Evolutionary conservation across 92 coral and sea anemone genomes (phyloP).

Genomic region (Palythoa grandiflora): DNA sequence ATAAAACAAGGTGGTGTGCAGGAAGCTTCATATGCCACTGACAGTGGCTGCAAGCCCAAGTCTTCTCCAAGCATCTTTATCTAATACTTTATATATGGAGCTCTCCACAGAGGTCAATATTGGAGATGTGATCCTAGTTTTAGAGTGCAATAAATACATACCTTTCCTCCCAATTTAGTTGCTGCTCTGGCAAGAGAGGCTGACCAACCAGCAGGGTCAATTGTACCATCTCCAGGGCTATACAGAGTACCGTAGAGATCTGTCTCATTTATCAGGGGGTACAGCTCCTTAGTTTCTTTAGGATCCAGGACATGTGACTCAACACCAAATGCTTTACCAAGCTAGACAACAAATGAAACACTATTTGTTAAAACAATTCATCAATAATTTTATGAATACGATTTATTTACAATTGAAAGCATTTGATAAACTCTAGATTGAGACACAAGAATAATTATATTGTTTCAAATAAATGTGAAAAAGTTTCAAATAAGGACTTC

Average conservation of each 20-base stretch:
- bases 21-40: too few relatives aligned
- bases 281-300: slow-evolving; percentile 86
- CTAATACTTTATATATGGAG: too few relatives aligned
- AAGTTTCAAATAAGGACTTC: too few relatives aligned
- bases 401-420: too few relatives aligned
- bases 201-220: slow-evolving; percentile 99
- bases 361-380: background rate
- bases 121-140: background rate
- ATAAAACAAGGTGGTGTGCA: too few relatives aligned
- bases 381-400: too few relatives aligned
- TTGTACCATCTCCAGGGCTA: slow-evolving; percentile 98
- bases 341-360: slow-evolving; percentile 47
- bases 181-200: slow-evolving; percentile 91
- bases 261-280: slow-evolving; percentile 90
- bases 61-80: too few relatives aligned
- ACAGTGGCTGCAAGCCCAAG: too few relatives aligned
- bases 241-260: slow-evolving; percentile 95
- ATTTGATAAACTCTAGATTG: too few relatives aligned
- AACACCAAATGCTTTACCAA: slow-evolving; percentile 91
- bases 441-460: too few relatives aligned
- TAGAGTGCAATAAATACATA: background rate
- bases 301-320: slow-evolving; percentile 93
- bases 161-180: slow-evolving; percentile 90
- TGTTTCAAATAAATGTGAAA: too few relatives aligned
- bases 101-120: too few relatives aligned